A percentile compares a stretch with the other conserved stretches of the same genome.
Evolutionary conservation across 2,888 invertebrate genomes (phyloP).

Genomic region (Volucella zonaria): DNA sequence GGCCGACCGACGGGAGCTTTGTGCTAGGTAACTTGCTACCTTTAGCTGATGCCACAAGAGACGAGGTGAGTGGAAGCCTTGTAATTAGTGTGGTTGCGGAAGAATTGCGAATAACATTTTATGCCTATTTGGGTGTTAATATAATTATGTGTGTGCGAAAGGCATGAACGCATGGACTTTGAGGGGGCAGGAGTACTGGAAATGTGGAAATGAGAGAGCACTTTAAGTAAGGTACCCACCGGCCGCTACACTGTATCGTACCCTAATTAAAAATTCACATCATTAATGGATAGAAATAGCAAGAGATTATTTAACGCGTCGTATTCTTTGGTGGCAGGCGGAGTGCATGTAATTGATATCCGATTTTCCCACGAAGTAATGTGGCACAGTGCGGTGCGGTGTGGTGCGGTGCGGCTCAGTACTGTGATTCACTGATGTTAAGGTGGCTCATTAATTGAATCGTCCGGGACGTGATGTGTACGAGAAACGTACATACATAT

Average conservation of each 20-base stretch:
- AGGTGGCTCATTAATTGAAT: slow-evolving; percentile 68
- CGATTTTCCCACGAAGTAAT: slow-evolving; percentile 67
- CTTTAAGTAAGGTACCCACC: slow-evolving; percentile 65
- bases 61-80: slow-evolving; percentile 59
- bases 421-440: slow-evolving; percentile 47
- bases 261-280: slow-evolving; percentile 74
- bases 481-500: not conserved
- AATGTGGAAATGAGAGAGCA: slow-evolving; percentile 53
- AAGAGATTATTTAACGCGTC: slow-evolving; percentile 60
- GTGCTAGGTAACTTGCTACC: not conserved
- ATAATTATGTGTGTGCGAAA: slow-evolving; percentile 64
- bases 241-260: slow-evolving; percentile 23
- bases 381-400: slow-evolving; percentile 10
- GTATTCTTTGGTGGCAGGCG: slow-evolving; percentile 63
- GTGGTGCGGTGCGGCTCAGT: slow-evolving; percentile 1
- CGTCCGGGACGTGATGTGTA: slow-evolving; percentile 55
- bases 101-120: slow-evolving; percentile 70
- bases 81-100: slow-evolving; percentile 72
- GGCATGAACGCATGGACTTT: slow-evolving; percentile 3
- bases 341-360: slow-evolving; percentile 70
- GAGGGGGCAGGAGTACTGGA: not conserved
- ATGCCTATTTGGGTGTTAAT: slow-evolving; percentile 74
- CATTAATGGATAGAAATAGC: slow-evolving; percentile 66
- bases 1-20: not conserved
- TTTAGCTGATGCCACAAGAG: slow-evolving; percentile 28